Evolutionary conservation across 2,113 vertebrate species (phyloP), one percentile per base, ranked within the genome.

Genomic region (Sinocyclocheilus grahami): DNA sequence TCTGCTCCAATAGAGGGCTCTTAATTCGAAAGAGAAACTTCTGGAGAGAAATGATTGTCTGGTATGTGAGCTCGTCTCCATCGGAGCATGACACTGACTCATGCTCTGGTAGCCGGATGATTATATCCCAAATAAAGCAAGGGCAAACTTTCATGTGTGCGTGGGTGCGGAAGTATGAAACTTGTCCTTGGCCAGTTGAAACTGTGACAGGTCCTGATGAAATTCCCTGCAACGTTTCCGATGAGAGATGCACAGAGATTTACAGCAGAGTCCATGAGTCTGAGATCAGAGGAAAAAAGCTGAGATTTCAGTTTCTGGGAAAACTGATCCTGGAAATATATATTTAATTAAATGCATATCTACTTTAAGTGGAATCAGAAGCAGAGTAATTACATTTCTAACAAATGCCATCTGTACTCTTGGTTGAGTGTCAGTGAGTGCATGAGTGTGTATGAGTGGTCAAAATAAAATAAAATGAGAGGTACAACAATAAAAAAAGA

Each of bases 171-270:
- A 83, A 12, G 55, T 39, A 83, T 65, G 60, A 65, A 58, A 22
- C 53, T 55, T 85, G 91, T 88, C 84, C 90, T 89, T 87, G 79
- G 80, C 4, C 37, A 42, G 42, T 5, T 46, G 14, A 58, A 14
- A 8, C 48, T 20, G 37, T 16, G 39, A 65, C 65, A 62, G 2
- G 30, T 12, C 30, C 83, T 88, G 78, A 85, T 78, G 58, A 63
- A 82, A 85, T 27, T 16, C 18, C 42, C 20, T 77, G 71, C 46
- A 82, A 81, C 22, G 7, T 6, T 18, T 72, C 69, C 12, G 71
- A 74, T 74, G 3, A n/a, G 20, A 62, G 18, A 12, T 39, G 16
- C 3, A 4, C 67, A 20, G 9, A 39, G 3, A 22, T 71, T 20
- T 37, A 46, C 10, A 74, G 22, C 39, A 74, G 20, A 12, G 5